Evolutionary conservation across 2,113 vertebrate genomes (phyloP), one percentile per base, ranked within the genome.

Genomic region (Euleptes europaea): DNA sequence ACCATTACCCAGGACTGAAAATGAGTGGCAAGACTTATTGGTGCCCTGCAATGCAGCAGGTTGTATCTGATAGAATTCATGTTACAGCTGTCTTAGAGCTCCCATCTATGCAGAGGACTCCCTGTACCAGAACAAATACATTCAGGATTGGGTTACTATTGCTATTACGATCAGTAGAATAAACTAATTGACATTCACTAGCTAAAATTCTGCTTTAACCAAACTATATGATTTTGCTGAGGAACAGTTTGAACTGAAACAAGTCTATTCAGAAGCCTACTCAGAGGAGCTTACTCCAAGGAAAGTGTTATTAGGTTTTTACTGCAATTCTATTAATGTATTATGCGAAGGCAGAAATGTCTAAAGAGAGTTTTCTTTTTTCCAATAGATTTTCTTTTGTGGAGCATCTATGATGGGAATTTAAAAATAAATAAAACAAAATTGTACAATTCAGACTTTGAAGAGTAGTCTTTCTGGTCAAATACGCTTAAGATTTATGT

Each of bases 401-500:
- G 74, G 82, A 88, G 82, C 76, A 78, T 70, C 3, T 10, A 63
- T 88, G 63, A 1, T 4, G 31, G 35, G 42, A 35, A 31, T 88
- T 80, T 73, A 1, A 60, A 44, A 23, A n/a, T 21, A 60, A 54
- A 54, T 17, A 15, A 54, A 54, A 13, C 21, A 38, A 44, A 82
- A 83, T 38, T 80, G 38, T 83, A 83, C 82, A 91, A 72, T 90
- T 84, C 88, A 81, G 86, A 73, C 70, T 87, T 85, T 73, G 86
- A 86, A 84, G 91, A 44, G 88, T 91, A 92, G 88, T 84, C 14
- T 83, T 95, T 88, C 90, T 93, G 91, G 86, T 93, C 87, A 92
- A 93, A 93, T 35, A 60, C 90, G 90, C 80, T 94, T 96, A 94
- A 94, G 92, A 95, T 95, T 95, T 95, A 94, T 95, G 94, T 96